Conservation (phyloP, 2,888 invertebrate species). For the Netelia fuscicornis region DNA sequence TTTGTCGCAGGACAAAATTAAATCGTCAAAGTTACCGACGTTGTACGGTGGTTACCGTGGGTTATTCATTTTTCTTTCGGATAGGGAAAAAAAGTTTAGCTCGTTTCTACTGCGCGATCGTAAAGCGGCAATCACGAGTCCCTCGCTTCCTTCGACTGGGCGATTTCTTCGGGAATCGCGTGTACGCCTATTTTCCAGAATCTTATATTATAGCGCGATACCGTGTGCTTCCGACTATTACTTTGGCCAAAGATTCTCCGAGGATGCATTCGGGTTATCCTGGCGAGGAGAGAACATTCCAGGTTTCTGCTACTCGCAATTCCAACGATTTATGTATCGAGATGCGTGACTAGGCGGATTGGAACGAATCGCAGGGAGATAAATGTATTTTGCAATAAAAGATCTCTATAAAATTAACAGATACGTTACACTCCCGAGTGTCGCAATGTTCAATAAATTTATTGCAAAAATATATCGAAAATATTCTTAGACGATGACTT, state of each 20-base stretch:
- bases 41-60: slow-evolving; percentile 21
- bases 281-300: slow-evolving; percentile 51
- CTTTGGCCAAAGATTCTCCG: slow-evolving; percentile 62
- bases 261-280: slow-evolving; percentile 61
- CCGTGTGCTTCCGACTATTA: slow-evolving; percentile 54
- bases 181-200: slow-evolving; percentile 59
- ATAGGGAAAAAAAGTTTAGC: slow-evolving; percentile 22
- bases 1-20: slow-evolving; percentile 25
- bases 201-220: slow-evolving; percentile 40
- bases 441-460: no score
- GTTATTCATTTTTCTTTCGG: slow-evolving; percentile 54
- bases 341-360: slow-evolving; percentile 49
- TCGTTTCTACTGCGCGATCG: slow-evolving; percentile 54
- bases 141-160: slow-evolving; percentile 59
- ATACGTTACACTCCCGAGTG: background rate
- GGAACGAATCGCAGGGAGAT: slow-evolving; percentile 55
- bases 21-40: slow-evolving; percentile 46
- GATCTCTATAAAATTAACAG: slow-evolving; percentile 25
- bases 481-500: no score
- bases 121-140: slow-evolving; percentile 67
- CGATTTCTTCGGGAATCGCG: slow-evolving; percentile 55
- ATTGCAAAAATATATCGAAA: no score
- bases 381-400: slow-evolving; percentile 39
- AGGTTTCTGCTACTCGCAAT: slow-evolving; percentile 53
- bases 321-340: slow-evolving; percentile 60